Base-by-base conservation (phyloP, 2,113 vertebrate species). In the Burhinus oedicnemus region DNA sequence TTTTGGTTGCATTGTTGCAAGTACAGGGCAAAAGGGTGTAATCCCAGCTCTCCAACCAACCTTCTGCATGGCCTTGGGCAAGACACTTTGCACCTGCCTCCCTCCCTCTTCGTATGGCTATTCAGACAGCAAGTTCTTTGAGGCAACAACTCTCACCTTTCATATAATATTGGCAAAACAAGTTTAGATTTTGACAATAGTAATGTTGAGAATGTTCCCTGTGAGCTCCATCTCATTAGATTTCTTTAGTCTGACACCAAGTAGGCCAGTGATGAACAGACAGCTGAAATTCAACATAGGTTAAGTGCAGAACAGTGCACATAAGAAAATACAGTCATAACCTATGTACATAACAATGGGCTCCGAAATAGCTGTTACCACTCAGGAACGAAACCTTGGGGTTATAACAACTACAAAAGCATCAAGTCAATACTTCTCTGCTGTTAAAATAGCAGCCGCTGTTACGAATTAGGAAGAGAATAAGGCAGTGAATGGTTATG, bases 341-440 rank as follows among this genome's bases (percentile, higher is more conserved):
- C 8, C 42, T 7, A 5, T 1, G 23, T 45, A 38, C 21, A 5
- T 23, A 60, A 76, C 0, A 0, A 69, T 9, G 60, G 44, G 49
- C 34, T 87, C 81, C 44, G 38, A 93, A 93, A 68, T 5, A 82
- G 69, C 72, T 87, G 58, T 68, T 47, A 15, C 49, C 25, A 6
- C 68, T 58, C 69, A 70, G 65, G 38, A 83, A 49, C 1, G 12
- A 6, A 64, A 79, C 25, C 4, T 54, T 14, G 69, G 47, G 55
- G 17, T 27, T 68, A 3, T 19, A 66, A 83, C 15, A 60, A 60
- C 22, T 10, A 75, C 3, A 1, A 49, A 72, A 72, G 25, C 25
- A 61, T 34, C 23, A 61, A 49, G 45, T 34, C 62, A 45, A 4
- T 54, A 42, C 64, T 58, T 70, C 72, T 49, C 38, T 71, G 3